Base-by-base conservation (phyloP, 2,113 vertebrate genomes). In the Oreotrochilus melanogaster region DNA sequence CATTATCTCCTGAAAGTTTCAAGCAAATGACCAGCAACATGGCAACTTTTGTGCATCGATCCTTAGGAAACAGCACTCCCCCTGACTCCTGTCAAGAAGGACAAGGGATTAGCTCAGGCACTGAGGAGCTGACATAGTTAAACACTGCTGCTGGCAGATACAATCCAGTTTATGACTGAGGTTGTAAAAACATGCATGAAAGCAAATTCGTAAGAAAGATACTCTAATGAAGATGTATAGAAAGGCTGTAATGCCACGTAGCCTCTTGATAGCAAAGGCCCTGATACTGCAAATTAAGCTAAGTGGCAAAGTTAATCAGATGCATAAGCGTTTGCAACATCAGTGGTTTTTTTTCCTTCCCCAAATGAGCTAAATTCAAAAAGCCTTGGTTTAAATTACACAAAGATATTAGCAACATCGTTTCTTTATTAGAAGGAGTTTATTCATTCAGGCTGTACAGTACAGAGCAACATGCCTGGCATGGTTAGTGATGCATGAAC, bases 241-340 rank as follows among this genome's bases (percentile, higher is more conserved):
- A 88, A 93, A 75, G 94, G 93, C 69, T 92, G 95, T 88, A 96
- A 96, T 94, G 93, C 95, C 90, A 71, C 51, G 79, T 67, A 96
- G 90, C 96, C 95, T 96, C 95, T 80, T 97, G 96, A 95, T 96
- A 96, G 90, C 95, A 94, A 80, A 92, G 95, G 95, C 95, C 96
- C 94, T 95, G 93, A 96, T 95, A 93, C 94, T 96, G 95, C 96
- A 97, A 96, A 97, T 96, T 95, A 96, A 96, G 86, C 95, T 96
- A 95, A 96, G 93, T 42, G 1, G 88, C 1, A 1, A 93, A 97
- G 88, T 96, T 96, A 96, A 96, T 96, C 95, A 97, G 92, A 96
- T 96, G 95, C 95, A 95, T 96, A 95, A 96, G 88, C 24, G 54
- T 96, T 96, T 96, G 94, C 95, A 96, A 90, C 92, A 92, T 95